Percentiles rank a stretch among this genome's conserved stretches.
phyloP scores from a whole-genome alignment of 2,113 vertebrate species.

The Cavia aperea region DNA sequence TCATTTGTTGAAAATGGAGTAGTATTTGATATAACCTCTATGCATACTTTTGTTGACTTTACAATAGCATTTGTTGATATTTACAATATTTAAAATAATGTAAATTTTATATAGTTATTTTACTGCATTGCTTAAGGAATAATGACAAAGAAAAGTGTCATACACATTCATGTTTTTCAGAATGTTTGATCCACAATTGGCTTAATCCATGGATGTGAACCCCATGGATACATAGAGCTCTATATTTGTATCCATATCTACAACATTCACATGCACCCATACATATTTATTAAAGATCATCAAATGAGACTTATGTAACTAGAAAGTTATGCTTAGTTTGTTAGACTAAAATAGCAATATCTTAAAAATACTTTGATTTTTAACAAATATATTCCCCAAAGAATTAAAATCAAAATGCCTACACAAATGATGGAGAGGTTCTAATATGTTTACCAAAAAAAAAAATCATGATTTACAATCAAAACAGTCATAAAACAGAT shows the following conservation, averaged over 20 bases:
- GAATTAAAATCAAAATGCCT: not conserved
- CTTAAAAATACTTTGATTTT: slow-evolving; percentile 5
- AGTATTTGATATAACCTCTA: not conserved
- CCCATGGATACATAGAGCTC: not conserved
- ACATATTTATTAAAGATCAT: not conserved
- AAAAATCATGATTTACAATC: not conserved
- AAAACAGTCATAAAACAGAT: not conserved
- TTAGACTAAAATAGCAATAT: not conserved
- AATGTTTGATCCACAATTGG: not conserved
- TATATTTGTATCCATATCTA: not conserved
- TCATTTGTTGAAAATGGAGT: not conserved
- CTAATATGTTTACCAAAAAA: slow-evolving; percentile 6
- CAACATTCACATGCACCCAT: not conserved
- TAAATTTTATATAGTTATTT: not conserved
- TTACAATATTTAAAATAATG: not conserved
- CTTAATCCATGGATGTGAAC: not conserved
- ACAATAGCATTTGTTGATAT: not conserved
- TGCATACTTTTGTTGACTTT: not conserved
- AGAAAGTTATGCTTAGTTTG: not conserved
- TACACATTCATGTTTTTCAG: not conserved
- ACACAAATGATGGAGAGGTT: not conserved
- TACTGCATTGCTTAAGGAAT: not conserved
- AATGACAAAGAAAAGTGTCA: not conserved
- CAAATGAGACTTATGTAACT: not conserved
- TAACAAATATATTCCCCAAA: slow-evolving; percentile 31